A percentile compares a stretch with the other conserved stretches of the same genome.
Evolutionary conservation across 2,113 vertebrate genomes (phyloP).

Genomic region (Buteo buteo): DNA sequence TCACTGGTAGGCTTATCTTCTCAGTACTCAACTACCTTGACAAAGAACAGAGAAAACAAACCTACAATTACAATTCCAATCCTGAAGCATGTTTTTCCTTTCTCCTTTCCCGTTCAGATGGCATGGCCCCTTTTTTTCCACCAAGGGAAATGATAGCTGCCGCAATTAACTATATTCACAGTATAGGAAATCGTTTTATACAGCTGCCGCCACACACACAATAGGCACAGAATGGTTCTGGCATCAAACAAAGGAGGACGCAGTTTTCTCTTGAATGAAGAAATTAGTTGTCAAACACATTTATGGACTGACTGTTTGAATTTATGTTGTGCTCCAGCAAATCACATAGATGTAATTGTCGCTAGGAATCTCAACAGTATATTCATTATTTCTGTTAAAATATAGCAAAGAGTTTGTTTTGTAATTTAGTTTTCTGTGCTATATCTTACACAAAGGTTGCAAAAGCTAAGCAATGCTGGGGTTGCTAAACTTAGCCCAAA

Average conservation of each 20-base stretch:
- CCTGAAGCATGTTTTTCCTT: neutral
- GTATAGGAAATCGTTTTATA: neutral
- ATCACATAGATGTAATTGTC: neutral
- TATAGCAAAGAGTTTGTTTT: neutral
- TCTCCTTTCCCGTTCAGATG: neutral
- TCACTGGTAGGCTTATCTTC: neutral
- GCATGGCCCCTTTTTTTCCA: neutral
- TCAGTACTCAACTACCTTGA: neutral
- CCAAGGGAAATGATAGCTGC: neutral
- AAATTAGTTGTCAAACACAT: neutral
- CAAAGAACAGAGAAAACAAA: neutral
- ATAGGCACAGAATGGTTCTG: neutral
- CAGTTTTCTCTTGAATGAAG: conserved; percentile 17
- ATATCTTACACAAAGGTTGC: neutral
- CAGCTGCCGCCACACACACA: conserved; percentile 13
- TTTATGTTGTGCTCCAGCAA: neutral
- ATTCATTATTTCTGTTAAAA: neutral
- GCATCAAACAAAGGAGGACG: neutral
- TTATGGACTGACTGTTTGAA: neutral
- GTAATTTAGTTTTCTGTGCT: neutral
- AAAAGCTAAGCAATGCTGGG: neutral
- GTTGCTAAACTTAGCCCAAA: neutral
- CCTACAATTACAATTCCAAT: neutral
- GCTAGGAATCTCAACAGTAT: neutral
- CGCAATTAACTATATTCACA: conserved; percentile 31